Evolutionary conservation across 2,797 vertebrate species (phyloP), one percentile per base, ranked within the genome.

Genomic region (Notoglanidium macrostoma): DNA sequence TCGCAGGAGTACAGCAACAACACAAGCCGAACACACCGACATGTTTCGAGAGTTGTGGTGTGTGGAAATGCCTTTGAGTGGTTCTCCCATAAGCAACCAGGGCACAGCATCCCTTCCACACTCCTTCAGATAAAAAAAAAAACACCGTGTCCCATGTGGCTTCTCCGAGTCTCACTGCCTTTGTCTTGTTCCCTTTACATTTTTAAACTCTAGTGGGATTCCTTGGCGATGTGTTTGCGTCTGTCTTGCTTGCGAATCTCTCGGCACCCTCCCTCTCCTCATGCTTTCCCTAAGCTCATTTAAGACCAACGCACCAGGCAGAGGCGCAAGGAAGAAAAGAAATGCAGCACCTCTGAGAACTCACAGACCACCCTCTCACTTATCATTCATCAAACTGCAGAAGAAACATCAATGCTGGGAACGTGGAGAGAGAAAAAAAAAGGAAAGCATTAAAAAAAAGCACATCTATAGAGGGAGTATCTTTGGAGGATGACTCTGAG

Each of bases 131-230:
- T 93, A 88, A 2, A 54, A 3, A 12, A 10, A 83, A 79, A n/a
- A 68, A 86, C 92, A 92, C 85, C 21, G 87, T 89, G 88, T 94
- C 94, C 92, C 93, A 63, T 35, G 91, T 91, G 92, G 91, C 85
- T 91, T 88, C 89, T 87, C 59, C 10, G 65, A 40, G 54, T 68
- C 84, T 89, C 74, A 21, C 81, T 54, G n/a, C 80, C 76, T 87
- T 89, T 89, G 87, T 90, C 90, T 92, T 83, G 73, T 88, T 91
- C 90, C 89, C 92, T 93, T 94, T 94, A 95, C 94, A 95, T 68
- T 85, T 59, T n/a, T 35, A 55, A 44, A 86, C 46, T 67, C 85
- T 68, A n/a, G 57, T 54, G 74, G 51, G 61, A 68, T 79, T 68
- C 70, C 79, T 82, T 23, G 32, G 14, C 68, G 40, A 29, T 54